Base-by-base conservation (phyloP, 2,888 invertebrate species). In the Pristionchus fissidentatus region DNA sequence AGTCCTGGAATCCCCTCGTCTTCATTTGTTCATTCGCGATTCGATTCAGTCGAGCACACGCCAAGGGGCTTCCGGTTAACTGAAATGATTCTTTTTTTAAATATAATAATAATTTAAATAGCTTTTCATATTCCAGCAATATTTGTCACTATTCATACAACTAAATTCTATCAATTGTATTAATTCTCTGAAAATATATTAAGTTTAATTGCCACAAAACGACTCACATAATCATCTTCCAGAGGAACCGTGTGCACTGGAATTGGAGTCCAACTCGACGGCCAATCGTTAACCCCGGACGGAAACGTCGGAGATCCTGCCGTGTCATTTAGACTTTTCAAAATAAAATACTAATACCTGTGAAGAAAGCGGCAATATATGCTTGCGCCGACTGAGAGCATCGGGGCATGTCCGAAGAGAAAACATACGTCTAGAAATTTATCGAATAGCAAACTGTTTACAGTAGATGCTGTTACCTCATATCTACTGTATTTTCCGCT, bases 221-320 rank as follows among this genome's bases (percentile, higher is more conserved):
- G n/a, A n/a, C n/a, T n/a, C 15, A 81, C 81, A n/a, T 35, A 26
- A n/a, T 81, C 81, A 29, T 81, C 62, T 19, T 81, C 81, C 8
- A 43, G 32, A 1, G 60, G 43, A 15, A 60, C 49, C 0, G 81
- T 35, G 66, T 81, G 81, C 0, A 81, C 43, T 3, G 81, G 81
- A 29, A 81, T 46, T 19, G 81, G 81, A 22, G 81, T 81, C 81
- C 81, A 81, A 0, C 19, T 19, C 3, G 43, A 19, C 22, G 81
- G 81, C 81, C 81, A 81, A 10, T 22, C 41, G 13, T 60, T 22
- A 10, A 81, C 46, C 0, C n/a, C 62, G 1, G 5, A n/a, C 13
- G 81, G 81, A 19, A 46, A 66, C 1, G 81, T 81, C 0, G 62
- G 55, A 4, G 62, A 66, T 15, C 35, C 60, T 66, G 38, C n/a